Evolutionary conservation across 1,140 invertebrate genomes (phyloP), one percentile per base, ranked within the genome.

Genomic region (Leptonema lineaticorne): DNA sequence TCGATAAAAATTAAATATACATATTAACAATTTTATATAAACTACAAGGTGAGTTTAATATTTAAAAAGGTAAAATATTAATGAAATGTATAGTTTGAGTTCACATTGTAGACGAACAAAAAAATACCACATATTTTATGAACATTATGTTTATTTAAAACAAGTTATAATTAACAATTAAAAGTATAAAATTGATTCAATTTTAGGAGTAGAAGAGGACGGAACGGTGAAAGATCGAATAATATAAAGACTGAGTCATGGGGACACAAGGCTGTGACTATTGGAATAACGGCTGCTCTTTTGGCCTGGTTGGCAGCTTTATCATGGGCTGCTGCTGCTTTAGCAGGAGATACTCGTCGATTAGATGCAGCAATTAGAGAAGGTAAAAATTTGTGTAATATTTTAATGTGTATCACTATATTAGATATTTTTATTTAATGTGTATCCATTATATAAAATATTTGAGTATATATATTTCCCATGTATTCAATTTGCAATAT

Each of bases 341-440:
- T 84, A n/a, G 81, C 82, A 48, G 75, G 77, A 53, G 81, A 84
- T 74, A 78, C 84, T 48, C 75, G 74, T 66, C 77, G 76, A 46
- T 79, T 84, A 74, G 79, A 84, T 46, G 67, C 73, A 20, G 79
- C 80, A 26, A 77, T 84, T 70, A 80, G 78, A 71, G 77, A 78
- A 75, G 82, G 83, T 84, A 75, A 77, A n/a, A 2, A 45, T 14
- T 45, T 45, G 16, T 45, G 37, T 2, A 45, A 45, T 4, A 33
- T n/a, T n/a, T n/a, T n/a, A n/a, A 11, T 33, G 11, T 33, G 5
- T 33, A 33, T 33, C 11, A 6, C 30, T 5, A 33, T 33, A 11
- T 33, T 33, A 33, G 30, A 33, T 33, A 33, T 11, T 33, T 33
- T 11, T 33, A 33, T 33, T 33, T 33, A 33, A 5, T 33, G 30